Percentiles rank a stretch among this genome's conserved stretches.
These are phyloP conservation scores for Trachymyrmex septentrionalis DNA, from an alignment of 1,140 invertebrate species.

Conservation along the genomic window DNA sequence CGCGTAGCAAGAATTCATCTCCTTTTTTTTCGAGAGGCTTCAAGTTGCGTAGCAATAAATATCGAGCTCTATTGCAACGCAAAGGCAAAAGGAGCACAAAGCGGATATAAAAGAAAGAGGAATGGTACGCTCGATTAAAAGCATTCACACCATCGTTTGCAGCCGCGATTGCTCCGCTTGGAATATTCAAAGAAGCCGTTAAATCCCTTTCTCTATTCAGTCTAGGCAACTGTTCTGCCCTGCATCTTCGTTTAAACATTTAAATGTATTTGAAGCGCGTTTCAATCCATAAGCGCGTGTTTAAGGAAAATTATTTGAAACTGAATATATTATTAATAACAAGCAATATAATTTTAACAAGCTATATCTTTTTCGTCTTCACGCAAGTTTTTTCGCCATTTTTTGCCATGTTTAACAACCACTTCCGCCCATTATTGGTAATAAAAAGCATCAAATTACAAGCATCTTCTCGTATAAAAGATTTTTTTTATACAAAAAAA, in stretches of 20 bases:
- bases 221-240: not conserved
- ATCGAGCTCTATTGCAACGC: constrained; percentile 44
- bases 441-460: not conserved
- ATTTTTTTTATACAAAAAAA: not conserved
- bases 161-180: constrained; percentile 57
- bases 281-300: constrained; percentile 11
- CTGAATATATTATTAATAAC: constrained; percentile 34
- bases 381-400: not conserved
- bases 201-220: constrained; percentile 65
- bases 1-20: constrained; percentile 11
- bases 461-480: not conserved
- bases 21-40: constrained; percentile 26
- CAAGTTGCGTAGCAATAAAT: constrained; percentile 50
- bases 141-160: constrained; percentile 64
- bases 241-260: constrained; percentile 48
- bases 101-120: constrained; percentile 58
- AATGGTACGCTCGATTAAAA: constrained; percentile 72
- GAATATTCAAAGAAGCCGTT: constrained; percentile 72
- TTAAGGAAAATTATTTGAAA: constrained; percentile 47
- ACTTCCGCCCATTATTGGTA: not conserved
- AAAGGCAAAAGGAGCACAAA: constrained; percentile 30
- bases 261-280: constrained; percentile 19
- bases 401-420: constrained; percentile 43
- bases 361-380: not conserved
- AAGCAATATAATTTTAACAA: constrained; percentile 17